phyloP scores from a whole-genome alignment of 2,888 invertebrate genomes.

The Meghimatium bilineatum region DNA sequence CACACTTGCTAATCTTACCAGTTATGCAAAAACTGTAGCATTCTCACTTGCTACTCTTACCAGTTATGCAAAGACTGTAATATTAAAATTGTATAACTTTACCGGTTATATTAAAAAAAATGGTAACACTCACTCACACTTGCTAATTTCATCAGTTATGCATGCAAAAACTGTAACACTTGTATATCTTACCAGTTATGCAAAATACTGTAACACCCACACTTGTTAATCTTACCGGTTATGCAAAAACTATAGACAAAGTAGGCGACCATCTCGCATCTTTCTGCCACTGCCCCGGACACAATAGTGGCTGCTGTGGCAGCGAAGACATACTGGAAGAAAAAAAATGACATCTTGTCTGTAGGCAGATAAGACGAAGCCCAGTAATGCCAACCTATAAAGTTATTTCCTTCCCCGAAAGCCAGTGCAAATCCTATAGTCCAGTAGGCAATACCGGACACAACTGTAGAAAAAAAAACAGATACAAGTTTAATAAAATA shows the following conservation, averaged over 20 bases:
- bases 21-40: too few relatives aligned
- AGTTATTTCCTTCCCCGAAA: conserved; percentile 67
- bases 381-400: conserved; percentile 76
- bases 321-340: conserved; percentile 81
- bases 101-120: too few relatives aligned
- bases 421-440: conserved; percentile 66
- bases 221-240: conserved; percentile 79
- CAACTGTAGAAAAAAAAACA: conserved; percentile 54
- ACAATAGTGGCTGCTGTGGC: conserved; percentile 81
- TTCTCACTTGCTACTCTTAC: too few relatives aligned
- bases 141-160: too few relatives aligned
- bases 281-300: conserved; percentile 80
- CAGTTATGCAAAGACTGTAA: too few relatives aligned
- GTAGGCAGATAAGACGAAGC: conserved; percentile 60
- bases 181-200: too few relatives aligned
- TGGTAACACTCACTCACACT: too few relatives aligned
- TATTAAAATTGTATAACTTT: too few relatives aligned
- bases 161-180: too few relatives aligned
- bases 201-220: too few relatives aligned
- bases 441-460: conserved; percentile 67
- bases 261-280: conserved; percentile 80
- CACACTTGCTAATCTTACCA: too few relatives aligned
- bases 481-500: too few relatives aligned
- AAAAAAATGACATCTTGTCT: conserved; percentile 71
- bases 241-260: conserved; percentile 79